Evolutionary conservation across 2,888 invertebrate species (phyloP), one percentile per base, ranked within the genome.

Genomic region (Ommatoiulus sabulosus): DNA sequence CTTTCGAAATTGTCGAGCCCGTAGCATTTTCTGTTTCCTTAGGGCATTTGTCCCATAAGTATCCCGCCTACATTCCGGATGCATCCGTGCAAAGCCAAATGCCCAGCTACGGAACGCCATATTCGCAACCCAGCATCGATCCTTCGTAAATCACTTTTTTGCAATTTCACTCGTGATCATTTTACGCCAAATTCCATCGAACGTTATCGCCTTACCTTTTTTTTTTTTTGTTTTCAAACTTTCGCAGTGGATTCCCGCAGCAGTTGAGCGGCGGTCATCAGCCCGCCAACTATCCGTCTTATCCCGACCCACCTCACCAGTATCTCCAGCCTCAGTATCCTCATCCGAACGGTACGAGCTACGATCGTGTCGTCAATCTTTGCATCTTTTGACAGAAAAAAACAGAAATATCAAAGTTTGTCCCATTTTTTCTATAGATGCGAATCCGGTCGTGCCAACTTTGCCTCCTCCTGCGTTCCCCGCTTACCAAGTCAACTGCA

Each of bases 51-150:
- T 24, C 86, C 8, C 86, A 86, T 8, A 44, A 48, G 17, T 86
- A 86, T 24, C 86, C 86, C 20, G 72, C 72, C 24, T 72, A 72
- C 72, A 72, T 72, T 24, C 72, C 72, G 7, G 72, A 72, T 24
- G 8, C 72, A 3, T 24, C 72, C 2, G 6, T 72, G 72, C 72
- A 72, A n/a, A 72, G 10, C 24, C 72, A 24, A n/a, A 24, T 72
- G 20, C n/a, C 72, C 24, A n/a, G 72, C 72, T 72, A 72, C 10
- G 72, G 72, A 8, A 24, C 72, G 20, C n/a, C 72, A 0, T 72
- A 72, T 24, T 3, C 72, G n/a, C 80, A 80, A 12, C 80, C 80
- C 35, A 80, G 80, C 80, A 35, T 80, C 80, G 80, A 80, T 35
- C 80, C 80, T 12, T 24, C 80, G 80, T 80, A 80, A 80, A 15